Conservation (phyloP, 2,888 invertebrate genomes). For the Neoaliturus tenellus region DNA sequence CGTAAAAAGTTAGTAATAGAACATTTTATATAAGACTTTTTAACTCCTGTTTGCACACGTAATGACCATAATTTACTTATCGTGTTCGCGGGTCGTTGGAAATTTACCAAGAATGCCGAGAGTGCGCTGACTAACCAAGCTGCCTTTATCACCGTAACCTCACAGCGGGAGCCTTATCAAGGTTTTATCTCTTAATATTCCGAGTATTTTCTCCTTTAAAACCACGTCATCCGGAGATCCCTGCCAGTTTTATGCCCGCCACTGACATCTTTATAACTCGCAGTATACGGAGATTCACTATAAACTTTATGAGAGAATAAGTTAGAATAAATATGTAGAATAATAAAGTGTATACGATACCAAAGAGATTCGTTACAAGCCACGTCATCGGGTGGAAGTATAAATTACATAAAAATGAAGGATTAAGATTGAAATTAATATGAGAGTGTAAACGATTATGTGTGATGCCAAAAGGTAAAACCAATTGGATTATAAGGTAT, state of each 20-base stretch:
- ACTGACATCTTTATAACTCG: conserved; percentile 10
- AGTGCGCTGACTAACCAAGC: background rate
- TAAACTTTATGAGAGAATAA: background rate
- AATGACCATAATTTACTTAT: no score
- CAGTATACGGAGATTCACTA: background rate
- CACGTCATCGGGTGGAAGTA: no score
- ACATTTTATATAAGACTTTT: no score
- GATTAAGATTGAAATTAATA: no score
- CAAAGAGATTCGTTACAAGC: no score
- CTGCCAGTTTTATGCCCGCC: background rate
- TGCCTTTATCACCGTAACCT: background rate
- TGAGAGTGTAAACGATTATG: no score
- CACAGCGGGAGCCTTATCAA: background rate
- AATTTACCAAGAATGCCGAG: background rate
- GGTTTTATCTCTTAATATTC: conserved; percentile 26
- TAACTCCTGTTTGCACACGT: no score
- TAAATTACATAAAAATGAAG: no score
- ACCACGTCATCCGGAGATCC: background rate
- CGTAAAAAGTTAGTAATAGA: no score
- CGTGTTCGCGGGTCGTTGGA: background rate
- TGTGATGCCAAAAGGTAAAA: no score
- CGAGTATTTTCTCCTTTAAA: conserved; percentile 9
- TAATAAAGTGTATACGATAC: no score
- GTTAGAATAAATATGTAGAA: background rate
- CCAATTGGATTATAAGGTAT: no score